Evolutionary conservation across 2,888 invertebrate genomes (phyloP), one percentile per base, ranked within the genome.

Genomic region (Harpalus rufipes): DNA sequence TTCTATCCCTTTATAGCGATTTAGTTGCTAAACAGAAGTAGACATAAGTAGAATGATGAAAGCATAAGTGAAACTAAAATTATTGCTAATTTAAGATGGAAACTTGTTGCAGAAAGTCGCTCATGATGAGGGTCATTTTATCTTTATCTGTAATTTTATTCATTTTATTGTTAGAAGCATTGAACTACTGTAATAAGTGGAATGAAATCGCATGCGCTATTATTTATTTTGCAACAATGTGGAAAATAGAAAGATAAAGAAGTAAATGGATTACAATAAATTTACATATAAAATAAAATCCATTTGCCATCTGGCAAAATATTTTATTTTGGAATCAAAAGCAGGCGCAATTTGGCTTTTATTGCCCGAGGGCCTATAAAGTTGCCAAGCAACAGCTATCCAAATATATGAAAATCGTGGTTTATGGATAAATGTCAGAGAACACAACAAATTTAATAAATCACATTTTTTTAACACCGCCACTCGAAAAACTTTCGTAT

Each of bases 61-160:
- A 81, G 81, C 68, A 68, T 68, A 68, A 81, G 39, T 81, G 74
- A 72, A 80, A 81, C 12, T 65, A 65, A 81, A 81, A 81, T 78
- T 56, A 78, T 78, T 58, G 18, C 14, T 68, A 41, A 68, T 68
- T 39, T 68, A 7, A 18, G 16, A 74, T 74, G 14, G 72, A 74
- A 74, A 74, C 21, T 12, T 39, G 41, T 68, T 25, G 68, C 72
- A 74, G 72, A 74, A 74, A 74, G 72, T 74, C 25, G 41, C 10
- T 74, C 41, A 44, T 32, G 32, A 32, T 5, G 16, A 18, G 72
- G 72, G 72, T 74, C 41, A 74, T 74, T 74, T 74, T 72, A 72
- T 44, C 16, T 72, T 74, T 74, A 74, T 44, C 18, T 74, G 41
- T 21, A 68, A 68, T 68, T 68, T 68, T 68, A 39, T n/a, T 25